phyloP scores from a whole-genome alignment of 30 jellyfish, hydroid and myxozoan genomes.

The Nemopilema nomurai region DNA sequence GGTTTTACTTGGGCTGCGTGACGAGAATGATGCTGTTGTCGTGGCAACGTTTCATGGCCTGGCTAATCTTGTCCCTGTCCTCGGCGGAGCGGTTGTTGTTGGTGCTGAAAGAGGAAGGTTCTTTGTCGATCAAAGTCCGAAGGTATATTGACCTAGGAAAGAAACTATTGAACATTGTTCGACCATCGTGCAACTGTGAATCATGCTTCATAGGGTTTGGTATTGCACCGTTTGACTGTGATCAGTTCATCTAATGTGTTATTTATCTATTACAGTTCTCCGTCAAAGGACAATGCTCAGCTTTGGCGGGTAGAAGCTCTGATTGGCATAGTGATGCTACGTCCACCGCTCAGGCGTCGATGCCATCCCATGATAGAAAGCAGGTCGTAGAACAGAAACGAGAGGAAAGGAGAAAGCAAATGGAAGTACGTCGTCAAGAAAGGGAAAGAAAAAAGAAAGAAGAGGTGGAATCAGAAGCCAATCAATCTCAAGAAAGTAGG shows the following conservation, averaged over 20 bases:
- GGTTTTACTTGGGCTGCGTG: conserved; percentile 89
- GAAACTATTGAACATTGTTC: not conserved
- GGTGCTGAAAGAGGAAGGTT: conserved; percentile 80
- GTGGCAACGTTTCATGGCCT: conserved; percentile 92
- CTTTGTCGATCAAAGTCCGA: conserved; percentile 80
- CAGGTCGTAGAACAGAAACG: conserved; percentile 22
- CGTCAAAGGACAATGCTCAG: not conserved
- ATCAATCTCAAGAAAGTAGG: not conserved
- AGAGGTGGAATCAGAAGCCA: conserved; percentile 3
- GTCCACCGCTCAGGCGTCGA: not conserved
- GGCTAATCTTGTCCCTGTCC: conserved; percentile 71
- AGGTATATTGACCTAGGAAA: conserved; percentile 43
- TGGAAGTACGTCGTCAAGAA: conserved; percentile 39
- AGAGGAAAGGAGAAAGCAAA: conserved; percentile 56
- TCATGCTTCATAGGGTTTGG: not conserved
- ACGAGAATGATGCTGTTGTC: conserved; percentile 80
- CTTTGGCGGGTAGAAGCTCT: not conserved
- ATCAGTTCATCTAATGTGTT: not conserved
- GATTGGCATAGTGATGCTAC: not conserved
- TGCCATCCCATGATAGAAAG: conserved; percentile 8
- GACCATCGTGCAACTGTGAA: too few species aligned
- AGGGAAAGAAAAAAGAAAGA: conserved; percentile 20
- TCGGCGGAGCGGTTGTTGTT: conserved; percentile 90
- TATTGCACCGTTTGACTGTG: not conserved
- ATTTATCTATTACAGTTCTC: not conserved